A percentile compares a stretch with the other conserved stretches of the same genome.
These are phyloP conservation scores for Colletes collaris DNA, from an alignment of 2,888 invertebrate species.

Conservation along the genomic window DNA sequence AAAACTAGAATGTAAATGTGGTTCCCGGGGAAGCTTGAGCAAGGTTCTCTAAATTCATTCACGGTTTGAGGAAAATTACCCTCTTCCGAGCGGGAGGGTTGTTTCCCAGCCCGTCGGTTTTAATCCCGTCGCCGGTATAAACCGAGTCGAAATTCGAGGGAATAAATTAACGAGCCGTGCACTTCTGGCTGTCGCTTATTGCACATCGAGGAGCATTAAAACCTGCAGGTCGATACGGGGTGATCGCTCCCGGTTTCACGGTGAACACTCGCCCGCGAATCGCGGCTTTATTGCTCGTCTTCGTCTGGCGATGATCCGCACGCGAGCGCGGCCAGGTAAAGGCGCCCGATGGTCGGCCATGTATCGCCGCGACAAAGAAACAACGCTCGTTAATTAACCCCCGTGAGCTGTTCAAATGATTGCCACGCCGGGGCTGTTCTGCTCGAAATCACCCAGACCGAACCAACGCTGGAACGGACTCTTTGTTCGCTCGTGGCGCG, in stretches of 20 bases:
- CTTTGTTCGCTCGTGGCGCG: too few species aligned
- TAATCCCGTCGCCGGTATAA: constrained; percentile 16
- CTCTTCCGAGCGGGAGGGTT: neutral
- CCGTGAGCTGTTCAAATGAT: too few species aligned
- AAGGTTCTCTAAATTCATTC: constrained; percentile 1
- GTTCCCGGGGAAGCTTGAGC: neutral
- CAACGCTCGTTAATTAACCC: too few species aligned
- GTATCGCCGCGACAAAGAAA: too few species aligned
- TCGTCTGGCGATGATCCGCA: neutral
- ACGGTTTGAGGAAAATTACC: constrained; percentile 2
- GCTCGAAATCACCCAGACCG: too few species aligned
- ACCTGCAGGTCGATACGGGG: constrained; percentile 20
- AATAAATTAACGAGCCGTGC: constrained; percentile 26
- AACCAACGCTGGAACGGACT: too few species aligned
- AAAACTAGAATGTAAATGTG: too few species aligned
- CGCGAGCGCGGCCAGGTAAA: too few species aligned
- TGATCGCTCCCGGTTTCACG: neutral
- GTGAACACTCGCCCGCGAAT: neutral
- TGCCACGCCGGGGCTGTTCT: too few species aligned
- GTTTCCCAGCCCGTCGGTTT: neutral
- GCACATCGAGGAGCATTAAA: constrained; percentile 10
- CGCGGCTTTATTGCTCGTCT: constrained; percentile 2
- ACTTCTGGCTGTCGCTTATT: neutral
- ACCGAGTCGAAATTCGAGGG: constrained; percentile 8
- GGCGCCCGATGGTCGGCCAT: too few species aligned